These are phyloP conservation scores for Lacanobia wlatinum DNA, from an alignment of 2,888 invertebrate species.

Conservation along the genomic window DNA sequence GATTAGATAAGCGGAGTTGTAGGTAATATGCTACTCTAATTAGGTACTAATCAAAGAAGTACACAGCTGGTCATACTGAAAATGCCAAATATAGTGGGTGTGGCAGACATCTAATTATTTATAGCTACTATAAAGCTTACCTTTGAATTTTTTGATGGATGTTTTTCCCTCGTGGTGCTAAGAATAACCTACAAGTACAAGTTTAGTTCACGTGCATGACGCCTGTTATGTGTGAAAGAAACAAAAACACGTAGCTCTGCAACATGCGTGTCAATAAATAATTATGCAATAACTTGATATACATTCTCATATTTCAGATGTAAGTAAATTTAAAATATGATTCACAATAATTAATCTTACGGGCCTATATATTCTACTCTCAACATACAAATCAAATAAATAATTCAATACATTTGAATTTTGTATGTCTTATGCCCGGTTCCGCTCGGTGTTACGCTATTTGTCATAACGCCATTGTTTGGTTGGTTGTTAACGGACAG, in stretches of 20 bases:
- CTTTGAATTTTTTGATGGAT: not conserved
- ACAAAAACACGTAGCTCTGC: slow-evolving; percentile 9
- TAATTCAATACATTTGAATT: too few species aligned
- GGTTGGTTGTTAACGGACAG: too few species aligned
- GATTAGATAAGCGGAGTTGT: not conserved
- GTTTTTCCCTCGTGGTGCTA: not conserved
- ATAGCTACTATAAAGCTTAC: not conserved
- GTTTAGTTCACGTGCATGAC: slow-evolving; percentile 22
- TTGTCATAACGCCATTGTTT: too few species aligned
- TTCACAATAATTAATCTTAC: not conserved
- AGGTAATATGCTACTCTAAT: not conserved
- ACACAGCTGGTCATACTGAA: not conserved
- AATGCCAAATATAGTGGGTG: slow-evolving; percentile 9
- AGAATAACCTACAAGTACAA: not conserved
- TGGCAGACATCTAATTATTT: not conserved
- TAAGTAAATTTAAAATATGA: not conserved
- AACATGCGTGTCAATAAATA: slow-evolving; percentile 12
- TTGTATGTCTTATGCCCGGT: too few species aligned
- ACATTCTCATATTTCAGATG: too few species aligned
- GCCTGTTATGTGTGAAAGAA: slow-evolving; percentile 27
- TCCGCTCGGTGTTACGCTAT: too few species aligned
- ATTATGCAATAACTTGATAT: slow-evolving; percentile 23
- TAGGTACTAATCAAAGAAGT: not conserved
- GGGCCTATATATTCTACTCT: not conserved
- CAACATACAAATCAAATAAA: not conserved